Base-by-base conservation (phyloP, 2,888 invertebrate species). In the Caenorhabditis japonica region DNA sequence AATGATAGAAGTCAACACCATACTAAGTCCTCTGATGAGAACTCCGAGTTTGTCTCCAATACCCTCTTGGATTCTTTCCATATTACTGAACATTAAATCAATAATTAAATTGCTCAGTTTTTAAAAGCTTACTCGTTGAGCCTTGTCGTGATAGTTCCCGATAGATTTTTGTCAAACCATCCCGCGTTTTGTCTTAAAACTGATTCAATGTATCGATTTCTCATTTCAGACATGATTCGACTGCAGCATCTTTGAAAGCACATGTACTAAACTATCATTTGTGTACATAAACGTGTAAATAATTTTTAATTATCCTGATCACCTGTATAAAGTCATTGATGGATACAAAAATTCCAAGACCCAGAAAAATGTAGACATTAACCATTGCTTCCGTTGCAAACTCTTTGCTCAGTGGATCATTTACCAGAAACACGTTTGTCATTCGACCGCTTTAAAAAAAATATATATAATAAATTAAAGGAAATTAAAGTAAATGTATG, bases 31-130 rank as follows among this genome's bases (percentile, higher is more conserved):
- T 39, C 83, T 64, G 44, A 84, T 68, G 12, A 84, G 76, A 17
- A 84, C 74, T 15, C 83, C 83, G 12, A 84, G 75, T 52, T 84
- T 84, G 51, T 83, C 84, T 44, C 84, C 84, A 62, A 84, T 77
- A 15, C 84, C 84, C 49, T 84, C 84, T 51, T 77, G 62, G 8
- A 74, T 74, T 56, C 74, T 41, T 43, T 74, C 74, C 62, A 74
- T 69, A 21, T 68, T 69, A 17, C 73, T 73, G 23, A 21, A 66
- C 30, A 10, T 30, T 30, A 4, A 41, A 30, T 17, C 4, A 34
- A n/a, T 34, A 23, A 13, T 17, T 47, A n/a, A 25, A 15, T 36
- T 34, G 4, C 12, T 10, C 43, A 44, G 17, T 3, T 13, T 2
- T 15, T 12, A n/a, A 4, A 21, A 7, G 46, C 76, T 60, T 23